These are phyloP conservation scores for Actinernus sp. DNA, from an alignment of 92 coral and sea anemone genomes.

Conservation along the genomic window DNA sequence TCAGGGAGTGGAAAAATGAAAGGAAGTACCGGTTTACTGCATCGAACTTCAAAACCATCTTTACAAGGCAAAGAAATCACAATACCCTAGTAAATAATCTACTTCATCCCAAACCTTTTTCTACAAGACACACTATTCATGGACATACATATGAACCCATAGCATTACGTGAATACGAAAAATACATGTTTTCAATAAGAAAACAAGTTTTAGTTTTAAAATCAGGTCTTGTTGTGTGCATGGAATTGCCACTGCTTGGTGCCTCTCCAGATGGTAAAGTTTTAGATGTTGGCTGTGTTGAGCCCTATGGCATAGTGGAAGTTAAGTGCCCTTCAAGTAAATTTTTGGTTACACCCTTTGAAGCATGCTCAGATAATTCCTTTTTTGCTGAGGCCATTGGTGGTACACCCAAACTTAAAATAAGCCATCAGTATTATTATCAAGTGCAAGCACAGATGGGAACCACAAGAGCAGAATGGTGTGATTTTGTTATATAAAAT, in stretches of 20 bases:
- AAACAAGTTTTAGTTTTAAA: slow-evolving; percentile 29
- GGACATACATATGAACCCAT: slow-evolving; percentile 59
- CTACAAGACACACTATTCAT: slow-evolving; percentile 48
- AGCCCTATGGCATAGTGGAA: slow-evolving; percentile 32
- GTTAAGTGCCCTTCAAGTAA: slow-evolving; percentile 37
- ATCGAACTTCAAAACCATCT: slow-evolving; percentile 25
- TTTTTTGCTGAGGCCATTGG: slow-evolving; percentile 16
- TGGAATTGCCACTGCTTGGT: slow-evolving; percentile 31
- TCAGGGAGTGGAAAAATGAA: slow-evolving; percentile 52
- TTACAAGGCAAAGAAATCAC: slow-evolving; percentile 42
- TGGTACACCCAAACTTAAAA: slow-evolving; percentile 14
- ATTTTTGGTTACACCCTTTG: slow-evolving; percentile 34
- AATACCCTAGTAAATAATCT: slow-evolving; percentile 29
- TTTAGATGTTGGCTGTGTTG: slow-evolving; percentile 22
- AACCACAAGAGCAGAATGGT: slow-evolving; percentile 34
- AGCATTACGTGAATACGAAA: slow-evolving; percentile 48
- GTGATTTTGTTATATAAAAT: slow-evolving; percentile 55
- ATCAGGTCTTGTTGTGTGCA: slow-evolving; percentile 35
- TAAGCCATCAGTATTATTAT: slow-evolving; percentile 17
- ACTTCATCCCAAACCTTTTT: slow-evolving; percentile 13
- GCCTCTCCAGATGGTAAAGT: slow-evolving; percentile 44
- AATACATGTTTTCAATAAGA: slow-evolving; percentile 45
- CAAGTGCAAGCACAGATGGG: slow-evolving; percentile 51
- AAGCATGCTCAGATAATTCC: slow-evolving; percentile 25
- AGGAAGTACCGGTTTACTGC: slow-evolving; percentile 28